Conservation (phyloP, 2,888 invertebrate genomes). For the Synanthedon formicaeformis region DNA sequence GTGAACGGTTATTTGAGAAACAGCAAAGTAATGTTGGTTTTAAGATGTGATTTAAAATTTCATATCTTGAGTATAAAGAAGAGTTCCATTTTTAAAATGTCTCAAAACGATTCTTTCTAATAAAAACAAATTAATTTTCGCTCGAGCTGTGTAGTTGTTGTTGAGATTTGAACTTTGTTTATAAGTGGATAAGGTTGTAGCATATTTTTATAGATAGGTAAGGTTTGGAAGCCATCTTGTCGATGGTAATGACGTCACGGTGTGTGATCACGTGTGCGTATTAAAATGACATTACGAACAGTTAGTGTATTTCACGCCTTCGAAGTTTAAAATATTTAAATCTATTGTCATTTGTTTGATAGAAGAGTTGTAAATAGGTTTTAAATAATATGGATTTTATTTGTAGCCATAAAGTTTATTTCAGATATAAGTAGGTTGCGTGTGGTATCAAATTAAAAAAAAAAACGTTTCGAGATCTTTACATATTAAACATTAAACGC, state of each 20-base stretch:
- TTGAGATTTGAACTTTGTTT: not conserved
- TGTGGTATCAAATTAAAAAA: too few relatives aligned
- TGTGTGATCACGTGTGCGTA: constrained; percentile 36
- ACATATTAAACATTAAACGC: too few relatives aligned
- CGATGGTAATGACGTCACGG: constrained; percentile 62
- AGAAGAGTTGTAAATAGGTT: too few relatives aligned
- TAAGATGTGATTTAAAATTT: not conserved
- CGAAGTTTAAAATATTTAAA: not conserved
- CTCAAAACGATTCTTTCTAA: not conserved
- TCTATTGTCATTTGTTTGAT: not conserved
- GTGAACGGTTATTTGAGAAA: too few relatives aligned
- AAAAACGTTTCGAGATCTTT: too few relatives aligned
- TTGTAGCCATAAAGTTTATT: too few relatives aligned
- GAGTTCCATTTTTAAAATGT: not conserved
- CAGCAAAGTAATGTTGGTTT: too few relatives aligned
- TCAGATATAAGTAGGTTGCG: too few relatives aligned
- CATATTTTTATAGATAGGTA: not conserved
- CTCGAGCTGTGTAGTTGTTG: too few relatives aligned
- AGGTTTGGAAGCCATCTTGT: constrained; percentile 5
- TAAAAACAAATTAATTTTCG: not conserved
- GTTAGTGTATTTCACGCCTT: constrained; percentile 54
- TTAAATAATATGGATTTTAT: too few relatives aligned
- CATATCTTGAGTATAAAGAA: not conserved
- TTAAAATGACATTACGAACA: constrained; percentile 66
- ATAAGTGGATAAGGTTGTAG: not conserved